Conservation (phyloP, 2,113 vertebrate species). For the Junco hyemalis region DNA sequence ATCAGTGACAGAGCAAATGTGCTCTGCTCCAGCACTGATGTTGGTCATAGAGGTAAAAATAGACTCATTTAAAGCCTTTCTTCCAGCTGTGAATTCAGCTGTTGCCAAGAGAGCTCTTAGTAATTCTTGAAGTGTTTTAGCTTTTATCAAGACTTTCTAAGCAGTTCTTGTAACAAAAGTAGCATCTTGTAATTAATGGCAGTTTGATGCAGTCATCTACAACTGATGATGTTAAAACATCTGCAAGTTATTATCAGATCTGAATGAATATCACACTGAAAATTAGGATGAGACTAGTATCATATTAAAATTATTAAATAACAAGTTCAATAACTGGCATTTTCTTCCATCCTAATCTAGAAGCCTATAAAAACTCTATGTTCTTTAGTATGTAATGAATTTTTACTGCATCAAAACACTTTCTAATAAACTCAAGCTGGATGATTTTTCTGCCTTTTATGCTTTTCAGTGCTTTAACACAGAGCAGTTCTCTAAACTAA, state of each 20-base stretch:
- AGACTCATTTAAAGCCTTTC: not conserved
- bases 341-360: not conserved
- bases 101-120: not conserved
- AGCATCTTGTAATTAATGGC: not conserved
- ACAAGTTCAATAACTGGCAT: not conserved
- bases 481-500: not conserved
- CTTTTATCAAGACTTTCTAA: not conserved
- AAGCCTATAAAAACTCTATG: not conserved
- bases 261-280: not conserved
- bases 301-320: not conserved
- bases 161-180: not conserved
- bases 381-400: not conserved
- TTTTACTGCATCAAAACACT: slow-evolving; percentile 1
- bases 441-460: not conserved
- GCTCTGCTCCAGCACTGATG: not conserved
- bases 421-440: not conserved
- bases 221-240: not conserved
- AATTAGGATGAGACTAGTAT: not conserved
- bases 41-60: not conserved
- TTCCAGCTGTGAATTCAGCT: not conserved
- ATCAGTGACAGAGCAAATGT: not conserved
- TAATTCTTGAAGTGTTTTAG: not conserved
- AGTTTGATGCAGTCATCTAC: not conserved
- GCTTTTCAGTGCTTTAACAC: not conserved
- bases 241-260: not conserved